Evolutionary conservation across 1,140 invertebrate genomes (phyloP).

Genomic region (Papilio xuthus): DNA sequence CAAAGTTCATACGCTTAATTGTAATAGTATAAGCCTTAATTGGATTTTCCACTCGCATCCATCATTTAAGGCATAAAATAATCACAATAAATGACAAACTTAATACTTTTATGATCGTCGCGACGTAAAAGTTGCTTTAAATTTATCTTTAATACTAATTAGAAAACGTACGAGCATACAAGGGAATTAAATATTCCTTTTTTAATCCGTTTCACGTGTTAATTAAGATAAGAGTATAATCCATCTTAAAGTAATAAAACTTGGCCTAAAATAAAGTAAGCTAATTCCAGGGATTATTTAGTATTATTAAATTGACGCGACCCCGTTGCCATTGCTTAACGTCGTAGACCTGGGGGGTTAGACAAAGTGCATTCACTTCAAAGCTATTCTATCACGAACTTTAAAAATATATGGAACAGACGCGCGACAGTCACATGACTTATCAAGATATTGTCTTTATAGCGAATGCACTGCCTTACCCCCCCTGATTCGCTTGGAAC

Average conservation of each 20-base stretch:
- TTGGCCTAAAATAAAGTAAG: neutral
- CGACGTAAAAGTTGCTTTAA: neutral
- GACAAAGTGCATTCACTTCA: no score
- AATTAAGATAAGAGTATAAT: conserved; percentile 8
- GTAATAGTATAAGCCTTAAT: neutral
- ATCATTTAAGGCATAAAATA: neutral
- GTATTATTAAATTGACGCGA: neutral
- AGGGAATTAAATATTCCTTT: neutral
- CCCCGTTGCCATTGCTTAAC: no score
- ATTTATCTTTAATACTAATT: conserved; percentile 1
- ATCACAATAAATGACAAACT: neutral
- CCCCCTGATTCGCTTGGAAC: no score
- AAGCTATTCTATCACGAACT: no score
- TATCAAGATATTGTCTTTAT: no score
- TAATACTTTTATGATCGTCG: neutral
- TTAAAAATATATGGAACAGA: no score
- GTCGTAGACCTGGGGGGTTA: no score
- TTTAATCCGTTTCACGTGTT: conserved; percentile 7
- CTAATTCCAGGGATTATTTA: neutral
- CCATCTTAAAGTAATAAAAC: conserved; percentile 18
- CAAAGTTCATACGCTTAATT: neutral
- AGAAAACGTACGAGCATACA: neutral
- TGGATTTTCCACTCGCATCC: neutral
- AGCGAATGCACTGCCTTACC: no score
- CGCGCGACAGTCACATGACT: no score